Percentiles rank a stretch among this genome's conserved stretches.
phyloP scores from a whole-genome alignment of 2,888 invertebrate genomes.

The Antheraea yamamai region DNA sequence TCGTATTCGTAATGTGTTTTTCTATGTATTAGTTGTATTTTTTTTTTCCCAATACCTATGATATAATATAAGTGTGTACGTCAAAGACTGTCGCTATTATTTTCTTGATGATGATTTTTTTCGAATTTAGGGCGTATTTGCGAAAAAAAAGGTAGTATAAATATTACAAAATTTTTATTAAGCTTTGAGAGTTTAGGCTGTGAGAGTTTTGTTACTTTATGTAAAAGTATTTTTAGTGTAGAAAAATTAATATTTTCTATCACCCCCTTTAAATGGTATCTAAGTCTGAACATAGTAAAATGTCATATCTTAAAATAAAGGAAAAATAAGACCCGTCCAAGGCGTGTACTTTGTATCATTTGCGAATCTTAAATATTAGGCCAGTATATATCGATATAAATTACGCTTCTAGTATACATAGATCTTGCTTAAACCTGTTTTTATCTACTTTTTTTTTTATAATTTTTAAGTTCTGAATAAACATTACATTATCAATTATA shows the following conservation, averaged over 20 bases:
- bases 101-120: slow-evolving; percentile 8
- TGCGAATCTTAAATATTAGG: slow-evolving; percentile 41
- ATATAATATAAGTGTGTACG: slow-evolving; percentile 19
- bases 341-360: slow-evolving; percentile 47
- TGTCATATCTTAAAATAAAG: slow-evolving; percentile 24
- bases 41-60: not conserved
- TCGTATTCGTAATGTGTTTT: not conserved
- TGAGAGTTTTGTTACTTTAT: slow-evolving; percentile 69
- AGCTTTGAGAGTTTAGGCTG: slow-evolving; percentile 74
- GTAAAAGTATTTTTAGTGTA: slow-evolving; percentile 43
- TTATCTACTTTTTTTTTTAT: slow-evolving; percentile 23
- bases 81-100: slow-evolving; percentile 21
- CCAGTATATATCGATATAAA: slow-evolving; percentile 40
- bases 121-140: slow-evolving; percentile 6
- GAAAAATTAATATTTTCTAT: slow-evolving; percentile 27
- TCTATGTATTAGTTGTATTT: not conserved
- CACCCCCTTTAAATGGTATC: slow-evolving; percentile 39
- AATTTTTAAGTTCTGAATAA: slow-evolving; percentile 18
- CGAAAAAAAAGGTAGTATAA: slow-evolving; percentile 3
- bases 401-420: slow-evolving; percentile 5
- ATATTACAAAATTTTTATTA: slow-evolving; percentile 23
- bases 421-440: slow-evolving; percentile 17
- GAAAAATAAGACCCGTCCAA: slow-evolving; percentile 60
- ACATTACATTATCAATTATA: not conserved
- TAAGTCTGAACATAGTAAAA: slow-evolving; percentile 45